Evolutionary conservation across 2,797 vertebrate species (phyloP).

Genomic region (Sandelia bainsii): DNA sequence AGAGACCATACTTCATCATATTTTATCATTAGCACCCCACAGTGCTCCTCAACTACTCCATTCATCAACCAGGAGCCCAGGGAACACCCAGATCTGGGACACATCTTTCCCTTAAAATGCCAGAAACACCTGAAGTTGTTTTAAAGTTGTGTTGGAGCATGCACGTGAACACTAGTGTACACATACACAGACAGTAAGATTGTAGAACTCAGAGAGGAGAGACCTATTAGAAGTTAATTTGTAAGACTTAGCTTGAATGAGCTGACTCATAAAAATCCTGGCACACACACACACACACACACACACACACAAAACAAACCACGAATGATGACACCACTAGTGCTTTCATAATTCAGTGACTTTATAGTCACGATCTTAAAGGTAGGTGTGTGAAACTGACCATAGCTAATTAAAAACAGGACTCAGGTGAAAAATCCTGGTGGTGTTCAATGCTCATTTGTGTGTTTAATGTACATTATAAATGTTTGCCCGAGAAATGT

Average conservation of each 20-base stretch:
- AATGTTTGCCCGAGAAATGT: neutral
- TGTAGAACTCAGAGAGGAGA: slow-evolving; percentile 18
- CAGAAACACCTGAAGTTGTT: slow-evolving; percentile 12
- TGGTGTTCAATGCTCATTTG: neutral
- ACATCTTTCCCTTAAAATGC: slow-evolving; percentile 37
- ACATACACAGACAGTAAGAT: slow-evolving; percentile 5
- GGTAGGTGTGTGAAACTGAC: neutral
- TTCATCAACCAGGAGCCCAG: slow-evolving; percentile 57
- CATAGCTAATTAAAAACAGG: neutral
- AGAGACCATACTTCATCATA: slow-evolving; percentile 50
- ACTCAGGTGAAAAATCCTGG: neutral
- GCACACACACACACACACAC: neutral
- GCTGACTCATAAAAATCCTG: slow-evolving; percentile 42
- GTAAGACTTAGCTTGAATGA: slow-evolving; percentile 48
- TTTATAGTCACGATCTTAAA: neutral
- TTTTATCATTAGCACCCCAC: slow-evolving; percentile 57
- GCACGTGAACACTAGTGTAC: neutral
- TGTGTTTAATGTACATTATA: neutral
- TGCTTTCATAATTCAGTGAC: slow-evolving; percentile 1
- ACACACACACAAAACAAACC: neutral
- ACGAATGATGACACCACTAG: neutral
- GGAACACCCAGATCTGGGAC: slow-evolving; percentile 60
- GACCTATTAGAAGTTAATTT: slow-evolving; percentile 47
- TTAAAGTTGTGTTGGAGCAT: neutral
- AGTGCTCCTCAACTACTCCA: slow-evolving; percentile 45